Conservation (phyloP, 2,797 vertebrate species). For the Chiloscyllium punctatum region DNA sequence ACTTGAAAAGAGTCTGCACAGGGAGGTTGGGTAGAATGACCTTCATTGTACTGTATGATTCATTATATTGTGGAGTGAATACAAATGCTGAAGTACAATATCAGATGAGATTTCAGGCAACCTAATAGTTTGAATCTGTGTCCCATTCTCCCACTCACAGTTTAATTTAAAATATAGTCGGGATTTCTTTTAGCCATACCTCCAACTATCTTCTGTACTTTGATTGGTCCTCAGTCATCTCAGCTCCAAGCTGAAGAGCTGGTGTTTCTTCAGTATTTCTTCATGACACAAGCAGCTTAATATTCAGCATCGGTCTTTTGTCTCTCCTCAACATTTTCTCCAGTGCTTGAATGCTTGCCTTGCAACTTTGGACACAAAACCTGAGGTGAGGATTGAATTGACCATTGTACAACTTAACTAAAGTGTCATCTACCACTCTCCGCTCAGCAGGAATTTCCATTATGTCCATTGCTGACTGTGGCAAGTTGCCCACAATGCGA, state of each 20-base stretch:
- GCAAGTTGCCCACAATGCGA: no score
- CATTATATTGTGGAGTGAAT: no score
- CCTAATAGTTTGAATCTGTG: background rate
- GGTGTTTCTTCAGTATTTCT: background rate
- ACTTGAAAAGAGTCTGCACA: no score
- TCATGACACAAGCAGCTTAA: background rate
- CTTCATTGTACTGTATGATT: no score
- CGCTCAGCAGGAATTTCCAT: background rate
- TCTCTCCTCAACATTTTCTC: background rate
- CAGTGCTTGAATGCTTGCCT: background rate
- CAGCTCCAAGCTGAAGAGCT: background rate
- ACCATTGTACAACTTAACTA: background rate
- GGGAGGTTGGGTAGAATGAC: no score
- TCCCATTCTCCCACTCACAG: background rate
- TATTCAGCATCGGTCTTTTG: background rate
- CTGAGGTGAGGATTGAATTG: background rate
- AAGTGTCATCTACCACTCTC: background rate
- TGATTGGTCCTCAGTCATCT: background rate
- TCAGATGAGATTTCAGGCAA: no score
- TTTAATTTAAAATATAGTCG: background rate
- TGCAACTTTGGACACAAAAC: background rate
- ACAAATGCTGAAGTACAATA: no score
- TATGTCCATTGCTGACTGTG: background rate
- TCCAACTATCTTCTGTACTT: background rate
- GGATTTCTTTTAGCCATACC: background rate